Conservation (phyloP, 92 coral and sea anemone genomes). For the Chrysogorgia sp. region DNA sequence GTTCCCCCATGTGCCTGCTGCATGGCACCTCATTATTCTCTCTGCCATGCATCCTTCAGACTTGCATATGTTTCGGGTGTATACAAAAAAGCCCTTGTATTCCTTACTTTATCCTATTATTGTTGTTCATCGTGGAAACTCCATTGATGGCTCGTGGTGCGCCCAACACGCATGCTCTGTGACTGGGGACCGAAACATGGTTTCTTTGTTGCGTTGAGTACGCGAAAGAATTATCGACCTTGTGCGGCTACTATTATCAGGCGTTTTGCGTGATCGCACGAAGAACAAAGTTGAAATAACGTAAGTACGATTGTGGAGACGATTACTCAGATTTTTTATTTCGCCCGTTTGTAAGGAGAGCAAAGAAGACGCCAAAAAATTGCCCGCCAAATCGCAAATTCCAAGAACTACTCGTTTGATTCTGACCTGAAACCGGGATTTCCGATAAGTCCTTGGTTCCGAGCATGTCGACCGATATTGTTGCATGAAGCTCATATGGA, state of each 20-base stretch:
- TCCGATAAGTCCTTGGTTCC: too few species aligned
- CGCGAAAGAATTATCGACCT: too few species aligned
- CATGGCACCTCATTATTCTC: constrained; percentile 4
- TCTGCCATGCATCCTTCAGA: constrained; percentile 1
- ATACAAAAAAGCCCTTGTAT: constrained; percentile 13
- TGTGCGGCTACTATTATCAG: too few species aligned
- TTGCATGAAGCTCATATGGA: too few species aligned
- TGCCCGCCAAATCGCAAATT: too few species aligned
- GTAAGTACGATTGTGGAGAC: neutral
- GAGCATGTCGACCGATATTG: too few species aligned
- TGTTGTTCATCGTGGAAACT: neutral
- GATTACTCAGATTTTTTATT: too few species aligned
- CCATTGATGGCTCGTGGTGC: neutral
- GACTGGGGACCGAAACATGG: neutral
- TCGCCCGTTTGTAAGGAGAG: too few species aligned
- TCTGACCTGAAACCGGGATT: too few species aligned
- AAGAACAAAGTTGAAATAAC: neutral
- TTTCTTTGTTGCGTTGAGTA: neutral
- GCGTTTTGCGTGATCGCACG: too few species aligned
- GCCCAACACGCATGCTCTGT: constrained; percentile 31
- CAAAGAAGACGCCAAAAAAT: too few species aligned
- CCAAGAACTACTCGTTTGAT: too few species aligned
- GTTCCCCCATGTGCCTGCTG: constrained; percentile 29
- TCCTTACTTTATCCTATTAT: neutral
- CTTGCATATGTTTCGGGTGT: constrained; percentile 19